These are phyloP conservation scores for Hydrotaea diabolus DNA, from an alignment of 2,888 invertebrate genomes.

Conservation along the genomic window DNA sequence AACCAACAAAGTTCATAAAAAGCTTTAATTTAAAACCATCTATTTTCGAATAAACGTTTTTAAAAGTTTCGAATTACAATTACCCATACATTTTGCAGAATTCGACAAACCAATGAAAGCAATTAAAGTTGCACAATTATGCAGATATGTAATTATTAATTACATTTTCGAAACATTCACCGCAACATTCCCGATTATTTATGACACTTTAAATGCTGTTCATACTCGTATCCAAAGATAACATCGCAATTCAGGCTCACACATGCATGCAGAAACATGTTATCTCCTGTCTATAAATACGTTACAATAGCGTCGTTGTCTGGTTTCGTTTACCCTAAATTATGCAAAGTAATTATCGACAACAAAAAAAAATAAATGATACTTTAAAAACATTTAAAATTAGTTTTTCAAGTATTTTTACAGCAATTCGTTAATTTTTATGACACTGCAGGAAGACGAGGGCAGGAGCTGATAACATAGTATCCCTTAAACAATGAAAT, in stretches of 20 bases:
- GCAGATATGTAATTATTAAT: too few relatives aligned
- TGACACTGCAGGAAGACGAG: background rate
- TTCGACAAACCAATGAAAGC: too few relatives aligned
- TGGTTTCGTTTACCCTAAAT: slow-evolving; percentile 21
- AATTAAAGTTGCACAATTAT: too few relatives aligned
- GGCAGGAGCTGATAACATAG: too few relatives aligned
- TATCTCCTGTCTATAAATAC: background rate
- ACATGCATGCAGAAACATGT: background rate
- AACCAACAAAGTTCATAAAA: too few relatives aligned
- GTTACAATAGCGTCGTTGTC: background rate
- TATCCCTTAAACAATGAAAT: too few relatives aligned
- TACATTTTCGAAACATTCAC: too few relatives aligned
- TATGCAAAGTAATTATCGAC: slow-evolving; percentile 28
- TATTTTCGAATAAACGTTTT: too few relatives aligned
- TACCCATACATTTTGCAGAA: background rate
- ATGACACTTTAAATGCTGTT: background rate
- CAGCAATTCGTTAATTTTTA: slow-evolving; percentile 49
- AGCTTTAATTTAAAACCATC: too few relatives aligned
- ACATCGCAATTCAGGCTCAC: background rate
- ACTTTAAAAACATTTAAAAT: slow-evolving; percentile 50
- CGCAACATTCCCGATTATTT: background rate
- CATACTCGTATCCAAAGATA: background rate
- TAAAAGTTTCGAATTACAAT: background rate
- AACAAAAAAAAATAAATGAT: slow-evolving; percentile 8
- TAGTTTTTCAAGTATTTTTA: slow-evolving; percentile 55